phyloP scores from a whole-genome alignment of 2,888 invertebrate genomes.

The Odontocolon sp. region DNA sequence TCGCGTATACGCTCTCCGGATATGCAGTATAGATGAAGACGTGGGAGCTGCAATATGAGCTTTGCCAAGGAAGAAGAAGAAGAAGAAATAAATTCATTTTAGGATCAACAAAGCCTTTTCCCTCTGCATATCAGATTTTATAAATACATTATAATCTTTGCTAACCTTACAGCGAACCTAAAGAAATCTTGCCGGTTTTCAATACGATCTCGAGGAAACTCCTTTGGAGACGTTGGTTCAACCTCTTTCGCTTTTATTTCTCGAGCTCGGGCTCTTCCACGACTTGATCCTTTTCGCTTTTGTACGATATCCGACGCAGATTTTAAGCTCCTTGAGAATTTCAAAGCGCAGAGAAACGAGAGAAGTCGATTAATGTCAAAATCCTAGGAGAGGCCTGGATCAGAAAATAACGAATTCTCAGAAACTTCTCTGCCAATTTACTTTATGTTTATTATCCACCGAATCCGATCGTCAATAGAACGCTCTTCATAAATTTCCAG shows the following conservation, averaged over 20 bases:
- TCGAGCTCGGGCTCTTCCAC: no score
- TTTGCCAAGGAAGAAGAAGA: not conserved
- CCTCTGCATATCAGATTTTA: not conserved
- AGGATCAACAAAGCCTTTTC: conserved; percentile 41
- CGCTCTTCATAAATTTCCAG: no score
- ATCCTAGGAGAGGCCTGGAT: no score
- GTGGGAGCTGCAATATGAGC: conserved; percentile 38
- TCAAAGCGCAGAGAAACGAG: not conserved
- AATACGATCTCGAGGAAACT: not conserved
- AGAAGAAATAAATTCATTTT: conserved; percentile 50
- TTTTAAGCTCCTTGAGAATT: not conserved
- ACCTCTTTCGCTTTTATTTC: not conserved
- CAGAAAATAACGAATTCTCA: no score
- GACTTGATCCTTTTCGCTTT: not conserved
- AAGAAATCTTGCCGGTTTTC: conserved; percentile 33
- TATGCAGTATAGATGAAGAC: conserved; percentile 20
- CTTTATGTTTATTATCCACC: no score
- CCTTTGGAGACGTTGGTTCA: not conserved
- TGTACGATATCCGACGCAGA: not conserved
- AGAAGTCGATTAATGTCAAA: not conserved
- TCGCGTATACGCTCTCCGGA: conserved; percentile 1
- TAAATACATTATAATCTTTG: conserved; percentile 3
- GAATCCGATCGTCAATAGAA: no score
- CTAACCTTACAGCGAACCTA: not conserved
- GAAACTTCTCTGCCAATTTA: no score